These are phyloP conservation scores for Lipophrys pholis DNA, from an alignment of 2,113 vertebrate genomes.

Conservation along the genomic window DNA sequence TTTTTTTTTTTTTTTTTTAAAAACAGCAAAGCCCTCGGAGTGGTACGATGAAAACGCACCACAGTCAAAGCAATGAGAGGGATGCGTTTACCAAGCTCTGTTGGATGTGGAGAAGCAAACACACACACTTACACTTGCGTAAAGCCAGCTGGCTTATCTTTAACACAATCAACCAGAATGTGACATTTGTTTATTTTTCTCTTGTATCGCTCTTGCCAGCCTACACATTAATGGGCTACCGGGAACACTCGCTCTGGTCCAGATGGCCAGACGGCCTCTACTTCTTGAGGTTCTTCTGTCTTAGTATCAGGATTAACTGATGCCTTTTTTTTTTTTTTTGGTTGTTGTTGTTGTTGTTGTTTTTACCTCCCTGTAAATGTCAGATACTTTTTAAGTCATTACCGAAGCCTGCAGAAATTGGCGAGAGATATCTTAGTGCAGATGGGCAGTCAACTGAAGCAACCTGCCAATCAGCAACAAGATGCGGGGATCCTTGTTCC, in stretches of 20 bases:
- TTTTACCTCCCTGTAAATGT: neutral
- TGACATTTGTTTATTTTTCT: constrained; percentile 21
- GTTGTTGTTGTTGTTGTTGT: too few species aligned
- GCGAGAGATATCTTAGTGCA: constrained; percentile 1
- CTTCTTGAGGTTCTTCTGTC: constrained; percentile 30
- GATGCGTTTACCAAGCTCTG: neutral
- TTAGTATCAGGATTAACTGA: neutral
- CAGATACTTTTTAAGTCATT: constrained; percentile 25
- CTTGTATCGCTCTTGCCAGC: neutral
- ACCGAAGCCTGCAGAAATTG: constrained; percentile 9
- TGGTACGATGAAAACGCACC: neutral
- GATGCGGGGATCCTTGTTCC: constrained; percentile 10
- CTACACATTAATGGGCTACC: constrained; percentile 13
- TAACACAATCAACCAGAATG: constrained; percentile 37
- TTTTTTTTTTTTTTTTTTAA: too few species aligned
- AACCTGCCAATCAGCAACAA: constrained; percentile 29
- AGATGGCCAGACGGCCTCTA: constrained; percentile 47
- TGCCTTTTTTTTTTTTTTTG: neutral
- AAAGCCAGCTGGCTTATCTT: constrained; percentile 18
- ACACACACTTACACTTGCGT: neutral
- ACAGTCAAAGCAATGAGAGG: neutral
- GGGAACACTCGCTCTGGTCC: constrained; percentile 23
- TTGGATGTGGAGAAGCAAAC: constrained; percentile 12
- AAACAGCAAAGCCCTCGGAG: neutral
- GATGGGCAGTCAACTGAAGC: constrained; percentile 20